These are phyloP conservation scores for Calliphora vomitoria DNA, from an alignment of 2,888 invertebrate genomes.

Conservation along the genomic window DNA sequence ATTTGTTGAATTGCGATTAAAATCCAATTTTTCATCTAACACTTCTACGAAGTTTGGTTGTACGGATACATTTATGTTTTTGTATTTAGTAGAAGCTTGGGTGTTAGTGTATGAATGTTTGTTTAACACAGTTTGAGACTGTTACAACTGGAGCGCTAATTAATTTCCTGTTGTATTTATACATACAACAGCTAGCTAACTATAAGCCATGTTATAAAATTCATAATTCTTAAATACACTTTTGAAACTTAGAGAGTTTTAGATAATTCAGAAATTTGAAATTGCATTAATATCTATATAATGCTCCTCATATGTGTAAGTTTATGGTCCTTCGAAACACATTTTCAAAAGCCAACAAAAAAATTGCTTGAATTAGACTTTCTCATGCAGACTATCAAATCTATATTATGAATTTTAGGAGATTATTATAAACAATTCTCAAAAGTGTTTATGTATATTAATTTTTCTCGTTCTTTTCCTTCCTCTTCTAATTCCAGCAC, in stretches of 20 bases:
- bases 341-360: no score
- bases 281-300: background rate
- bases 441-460: no score
- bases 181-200: conserved; percentile 11
- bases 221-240: background rate
- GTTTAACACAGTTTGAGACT: conserved; percentile 51
- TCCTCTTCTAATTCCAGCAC: conserved; percentile 78
- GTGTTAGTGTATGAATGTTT: background rate
- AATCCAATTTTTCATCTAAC: conserved; percentile 67
- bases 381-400: no score
- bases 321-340: no score
- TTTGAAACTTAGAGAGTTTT: background rate
- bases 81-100: no score
- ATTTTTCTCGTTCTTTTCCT: background rate
- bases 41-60: conserved; percentile 8
- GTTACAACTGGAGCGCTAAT: conserved; percentile 67
- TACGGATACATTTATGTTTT: no score
- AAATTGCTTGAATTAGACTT: no score
- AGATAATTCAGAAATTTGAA: background rate
- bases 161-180: conserved; percentile 68
- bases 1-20: conserved; percentile 63
- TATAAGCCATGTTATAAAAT: conserved; percentile 39
- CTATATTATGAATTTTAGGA: no score
- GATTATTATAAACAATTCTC: background rate
- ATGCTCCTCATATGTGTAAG: background rate